Base-by-base conservation (phyloP, 1,140 invertebrate genomes). In the Chionoecetes opilio region DNA sequence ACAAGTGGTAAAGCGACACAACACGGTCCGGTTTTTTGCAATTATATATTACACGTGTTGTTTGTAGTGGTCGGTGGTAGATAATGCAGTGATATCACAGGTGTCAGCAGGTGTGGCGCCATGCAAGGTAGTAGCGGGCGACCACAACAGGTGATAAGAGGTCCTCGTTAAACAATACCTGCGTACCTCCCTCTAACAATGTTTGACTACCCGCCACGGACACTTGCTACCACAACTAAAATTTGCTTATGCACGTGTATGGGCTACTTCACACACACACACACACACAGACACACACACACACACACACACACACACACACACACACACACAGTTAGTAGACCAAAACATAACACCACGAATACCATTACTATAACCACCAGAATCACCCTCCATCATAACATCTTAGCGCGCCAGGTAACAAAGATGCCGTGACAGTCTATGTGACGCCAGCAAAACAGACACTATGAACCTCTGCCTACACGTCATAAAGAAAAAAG, bases 111-210 rank as follows among this genome's bases (percentile, higher is more conserved):
- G 21, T n/a, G n/a, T 5, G n/a, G 21, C 63, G 63, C 21, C 26
- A 14, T 46, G 41, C 41, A 46, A n/a, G 5, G 41, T 46, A 14
- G 5, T 46, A 8, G 21, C 63, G 21, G 63, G 63, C n/a, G 63
- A 75, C 63, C 63, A 75, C 63, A 75, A 75, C 63, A 75, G 21
- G 63, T 75, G 63, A 75, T 75, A 75, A 75, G 63, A 75, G 11
- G 1, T 0, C 63, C 63, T 75, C 63, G 63, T 75, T 75, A 75
- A 75, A 75, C 63, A 75, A 75, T 75, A 14, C 41, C 14, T 26
- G 63, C 8, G 21, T n/a, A 5, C 63, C 8, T 75, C 11, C 2
- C 46, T 9, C 46, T 75, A 75, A 75, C 63, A 75, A 75, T 75
- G 63, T 75, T n/a, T 75, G 63, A 75, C 63, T n/a, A 9, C 2